These are phyloP conservation scores for Lepilemur septentrionalis DNA, from an alignment of 2,797 vertebrate species.

Conservation along the genomic window DNA sequence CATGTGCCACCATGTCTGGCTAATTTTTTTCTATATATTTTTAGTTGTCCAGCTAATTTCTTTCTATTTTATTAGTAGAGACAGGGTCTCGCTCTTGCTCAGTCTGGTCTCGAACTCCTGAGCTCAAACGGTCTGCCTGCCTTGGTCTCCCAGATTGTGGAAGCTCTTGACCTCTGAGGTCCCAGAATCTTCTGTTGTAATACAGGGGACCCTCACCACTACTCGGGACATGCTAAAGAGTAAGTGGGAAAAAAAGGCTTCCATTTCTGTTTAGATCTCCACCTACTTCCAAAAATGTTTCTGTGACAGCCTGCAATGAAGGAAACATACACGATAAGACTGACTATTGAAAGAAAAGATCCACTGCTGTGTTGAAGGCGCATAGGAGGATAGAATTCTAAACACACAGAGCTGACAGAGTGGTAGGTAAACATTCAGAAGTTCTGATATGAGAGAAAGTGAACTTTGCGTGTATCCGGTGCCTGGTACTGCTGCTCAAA, in stretches of 20 bases:
- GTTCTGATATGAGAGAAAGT: neutral
- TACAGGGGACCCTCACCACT: neutral
- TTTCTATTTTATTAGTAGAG: too few relatives aligned
- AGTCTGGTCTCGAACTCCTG: too few relatives aligned
- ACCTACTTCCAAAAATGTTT: constrained; percentile 1
- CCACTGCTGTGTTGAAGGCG: neutral
- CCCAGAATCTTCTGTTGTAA: neutral
- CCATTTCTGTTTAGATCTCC: neutral
- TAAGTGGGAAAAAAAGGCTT: neutral
- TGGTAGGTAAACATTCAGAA: neutral
- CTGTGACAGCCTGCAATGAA: neutral
- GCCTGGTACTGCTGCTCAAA: neutral
- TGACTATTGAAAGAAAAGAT: neutral
- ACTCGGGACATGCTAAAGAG: neutral
- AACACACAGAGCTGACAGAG: neutral
- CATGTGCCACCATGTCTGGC: accelerated
- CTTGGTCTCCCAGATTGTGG: neutral
- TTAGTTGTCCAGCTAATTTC: too few relatives aligned
- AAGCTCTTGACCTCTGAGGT: neutral
- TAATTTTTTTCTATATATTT: too few relatives aligned
- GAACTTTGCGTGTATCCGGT: neutral
- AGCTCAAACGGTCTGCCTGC: too few relatives aligned
- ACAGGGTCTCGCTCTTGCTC: too few relatives aligned
- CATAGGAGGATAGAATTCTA: neutral
- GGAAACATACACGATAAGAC: neutral